Evolutionary conservation across 2,888 invertebrate species (phyloP).

Genomic region (Netelia inedita): DNA sequence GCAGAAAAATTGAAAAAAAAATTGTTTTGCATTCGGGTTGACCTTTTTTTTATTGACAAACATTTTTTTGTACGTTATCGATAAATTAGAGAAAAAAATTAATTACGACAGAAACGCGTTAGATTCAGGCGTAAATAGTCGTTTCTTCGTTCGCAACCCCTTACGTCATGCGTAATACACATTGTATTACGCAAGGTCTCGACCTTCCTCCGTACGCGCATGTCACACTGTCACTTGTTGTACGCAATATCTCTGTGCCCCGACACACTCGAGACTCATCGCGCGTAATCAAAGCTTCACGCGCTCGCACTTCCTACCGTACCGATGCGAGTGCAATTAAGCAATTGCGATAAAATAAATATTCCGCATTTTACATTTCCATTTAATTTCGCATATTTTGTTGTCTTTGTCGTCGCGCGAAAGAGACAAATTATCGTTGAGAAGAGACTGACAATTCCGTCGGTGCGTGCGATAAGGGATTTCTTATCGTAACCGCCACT

Average conservation of each 20-base stretch:
- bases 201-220: slow-evolving; percentile 66
- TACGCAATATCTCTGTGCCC: slow-evolving; percentile 26
- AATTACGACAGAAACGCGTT: background rate
- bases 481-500: slow-evolving; percentile 72
- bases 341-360: background rate
- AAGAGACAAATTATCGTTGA: background rate
- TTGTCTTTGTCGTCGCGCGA: background rate
- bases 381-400: background rate
- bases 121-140: slow-evolving; percentile 34
- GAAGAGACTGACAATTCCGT: background rate
- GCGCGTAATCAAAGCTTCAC: background rate
- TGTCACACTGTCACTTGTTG: slow-evolving; percentile 36
- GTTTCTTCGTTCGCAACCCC: slow-evolving; percentile 63
- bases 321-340: slow-evolving; percentile 5
- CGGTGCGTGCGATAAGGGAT: slow-evolving; percentile 72
- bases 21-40: background rate
- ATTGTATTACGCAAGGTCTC: slow-evolving; percentile 72
- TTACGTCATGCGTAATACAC: slow-evolving; percentile 69
- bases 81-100: too few relatives aligned
- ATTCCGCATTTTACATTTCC: background rate
- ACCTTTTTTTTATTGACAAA: too few relatives aligned
- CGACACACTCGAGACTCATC: background rate
- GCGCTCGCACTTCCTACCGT: background rate
- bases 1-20: background rate
- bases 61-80: too few relatives aligned